A percentile compares a stretch with the other conserved stretches of the same genome.
phyloP scores from a whole-genome alignment of 2,888 invertebrate species.

The Patella caerulea region DNA sequence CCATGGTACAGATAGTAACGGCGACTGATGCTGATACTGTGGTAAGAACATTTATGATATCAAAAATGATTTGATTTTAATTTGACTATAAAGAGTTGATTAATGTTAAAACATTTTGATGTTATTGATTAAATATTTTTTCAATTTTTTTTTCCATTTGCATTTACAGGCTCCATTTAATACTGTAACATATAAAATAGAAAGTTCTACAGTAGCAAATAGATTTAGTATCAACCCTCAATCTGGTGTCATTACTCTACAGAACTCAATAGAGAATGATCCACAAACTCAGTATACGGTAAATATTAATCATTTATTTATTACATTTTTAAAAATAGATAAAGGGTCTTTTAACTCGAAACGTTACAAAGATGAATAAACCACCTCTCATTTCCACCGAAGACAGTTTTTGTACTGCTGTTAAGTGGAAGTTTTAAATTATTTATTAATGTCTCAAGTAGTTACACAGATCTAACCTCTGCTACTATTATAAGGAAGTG shows the following conservation, averaged over 20 bases:
- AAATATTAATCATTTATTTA: not conserved
- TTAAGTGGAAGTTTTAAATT: no score
- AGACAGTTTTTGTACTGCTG: no score
- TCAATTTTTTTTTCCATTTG: no score
- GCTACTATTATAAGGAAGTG: no score
- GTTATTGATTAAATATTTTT: no score
- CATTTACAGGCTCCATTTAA: constrained; percentile 54
- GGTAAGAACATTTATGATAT: constrained; percentile 22
- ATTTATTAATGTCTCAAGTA: no score
- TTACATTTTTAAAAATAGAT: not conserved
- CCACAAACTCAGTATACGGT: not conserved
- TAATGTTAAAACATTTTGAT: no score
- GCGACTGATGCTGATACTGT: constrained; percentile 49
- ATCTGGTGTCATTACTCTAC: not conserved
- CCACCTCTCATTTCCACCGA: no score
- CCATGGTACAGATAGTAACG: constrained; percentile 33
- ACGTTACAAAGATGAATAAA: no score
- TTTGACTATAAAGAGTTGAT: no score
- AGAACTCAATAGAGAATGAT: not conserved
- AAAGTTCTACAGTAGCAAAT: constrained; percentile 34
- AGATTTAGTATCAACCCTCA: not conserved
- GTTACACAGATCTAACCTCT: no score
- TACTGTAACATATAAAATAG: constrained; percentile 48
- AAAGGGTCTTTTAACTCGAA: no score
- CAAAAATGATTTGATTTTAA: not conserved